Conservation (phyloP, 2,888 invertebrate species). For the Hybos culiciformis region DNA sequence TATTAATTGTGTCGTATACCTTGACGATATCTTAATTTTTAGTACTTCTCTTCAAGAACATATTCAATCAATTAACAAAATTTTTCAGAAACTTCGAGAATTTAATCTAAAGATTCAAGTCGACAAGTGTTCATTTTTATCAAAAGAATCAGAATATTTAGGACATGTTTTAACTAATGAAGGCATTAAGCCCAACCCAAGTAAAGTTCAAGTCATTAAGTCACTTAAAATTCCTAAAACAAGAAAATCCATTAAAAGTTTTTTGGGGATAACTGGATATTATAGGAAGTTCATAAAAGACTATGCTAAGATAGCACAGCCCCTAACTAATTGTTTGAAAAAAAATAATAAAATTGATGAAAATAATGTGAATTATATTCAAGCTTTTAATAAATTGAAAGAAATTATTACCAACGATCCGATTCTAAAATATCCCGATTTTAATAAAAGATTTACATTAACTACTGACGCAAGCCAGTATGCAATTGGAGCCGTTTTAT, state of each 20-base stretch:
- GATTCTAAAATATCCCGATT: slow-evolving; percentile 6
- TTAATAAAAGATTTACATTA: slow-evolving; percentile 9
- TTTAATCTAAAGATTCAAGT: slow-evolving; percentile 7
- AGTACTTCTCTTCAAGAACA: slow-evolving; percentile 7
- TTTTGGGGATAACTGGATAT: slow-evolving; percentile 3
- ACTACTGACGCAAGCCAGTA: too few species aligned
- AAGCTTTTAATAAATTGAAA: slow-evolving; percentile 6
- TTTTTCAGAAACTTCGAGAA: slow-evolving; percentile 5
- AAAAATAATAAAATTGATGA: slow-evolving; percentile 4
- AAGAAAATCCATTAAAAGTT: slow-evolving; percentile 5
- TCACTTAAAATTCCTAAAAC: slow-evolving; percentile 5
- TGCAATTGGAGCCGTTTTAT: too few species aligned
- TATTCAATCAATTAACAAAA: too few species aligned
- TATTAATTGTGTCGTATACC: slow-evolving; percentile 6
- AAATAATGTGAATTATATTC: not conserved
- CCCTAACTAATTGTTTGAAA: slow-evolving; percentile 7
- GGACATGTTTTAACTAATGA: slow-evolving; percentile 5
- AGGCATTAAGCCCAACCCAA: slow-evolving; percentile 6
- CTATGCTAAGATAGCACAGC: slow-evolving; percentile 5
- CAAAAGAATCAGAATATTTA: slow-evolving; percentile 8
- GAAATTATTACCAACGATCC: slow-evolving; percentile 2
- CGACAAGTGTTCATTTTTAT: slow-evolving; percentile 8
- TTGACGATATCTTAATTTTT: slow-evolving; percentile 8
- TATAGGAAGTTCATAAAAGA: slow-evolving; percentile 3
- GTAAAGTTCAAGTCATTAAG: slow-evolving; percentile 6